phyloP scores from a whole-genome alignment of 2,797 vertebrate species.

The Buceros bicornis region DNA sequence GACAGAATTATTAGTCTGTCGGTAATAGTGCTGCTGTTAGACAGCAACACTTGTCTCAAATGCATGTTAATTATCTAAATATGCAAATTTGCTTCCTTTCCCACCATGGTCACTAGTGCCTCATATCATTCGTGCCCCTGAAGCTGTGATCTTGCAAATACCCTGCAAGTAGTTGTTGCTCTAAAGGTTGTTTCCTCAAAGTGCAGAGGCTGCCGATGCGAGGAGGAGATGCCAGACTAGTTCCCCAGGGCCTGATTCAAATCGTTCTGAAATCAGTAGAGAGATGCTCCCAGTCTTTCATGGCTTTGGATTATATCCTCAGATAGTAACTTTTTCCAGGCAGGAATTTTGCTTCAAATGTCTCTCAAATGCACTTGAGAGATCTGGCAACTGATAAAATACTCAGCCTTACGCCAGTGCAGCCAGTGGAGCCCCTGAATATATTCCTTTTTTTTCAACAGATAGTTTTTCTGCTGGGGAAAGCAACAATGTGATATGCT shows the following conservation, averaged over 20 bases:
- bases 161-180: background rate
- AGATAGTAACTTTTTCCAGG: slow-evolving; percentile 6
- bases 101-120: fast-evolving
- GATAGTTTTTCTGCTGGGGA: background rate
- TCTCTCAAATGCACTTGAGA: background rate
- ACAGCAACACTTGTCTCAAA: slow-evolving; percentile 22
- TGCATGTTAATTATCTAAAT: slow-evolving; percentile 30
- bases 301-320: background rate
- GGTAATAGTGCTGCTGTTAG: background rate
- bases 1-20: background rate
- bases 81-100: slow-evolving; percentile 24
- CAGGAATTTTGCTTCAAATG: background rate
- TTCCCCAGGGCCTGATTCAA: background rate
- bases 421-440: background rate
- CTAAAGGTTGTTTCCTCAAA: background rate
- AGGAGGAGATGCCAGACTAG: background rate
- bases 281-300: background rate
- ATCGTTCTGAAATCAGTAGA: background rate
- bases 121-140: background rate
- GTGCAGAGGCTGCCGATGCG: background rate
- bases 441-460: background rate
- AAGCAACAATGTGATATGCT: background rate
- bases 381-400: slow-evolving; percentile 22
- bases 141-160: background rate
- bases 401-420: background rate